Evolutionary conservation across 2,113 vertebrate species (phyloP).

Genomic region (Caloenas nicobarica): DNA sequence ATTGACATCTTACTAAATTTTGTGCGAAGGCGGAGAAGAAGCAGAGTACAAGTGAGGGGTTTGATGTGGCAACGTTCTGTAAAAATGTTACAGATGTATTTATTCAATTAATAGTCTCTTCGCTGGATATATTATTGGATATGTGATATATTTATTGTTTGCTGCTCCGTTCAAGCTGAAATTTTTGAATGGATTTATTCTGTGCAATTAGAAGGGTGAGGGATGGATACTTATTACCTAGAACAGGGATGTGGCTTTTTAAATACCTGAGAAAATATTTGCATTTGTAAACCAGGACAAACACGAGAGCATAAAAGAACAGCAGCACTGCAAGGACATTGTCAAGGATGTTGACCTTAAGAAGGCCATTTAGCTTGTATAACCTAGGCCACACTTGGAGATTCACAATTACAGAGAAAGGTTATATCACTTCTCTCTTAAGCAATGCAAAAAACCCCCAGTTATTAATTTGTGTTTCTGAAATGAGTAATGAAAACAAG

Average conservation of each 20-base stretch:
- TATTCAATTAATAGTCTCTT: not conserved
- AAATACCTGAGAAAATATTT: constrained; percentile 36
- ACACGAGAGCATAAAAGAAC: not conserved
- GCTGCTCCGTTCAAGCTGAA: not conserved
- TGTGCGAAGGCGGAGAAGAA: not conserved
- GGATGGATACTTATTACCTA: not conserved
- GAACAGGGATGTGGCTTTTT: not conserved
- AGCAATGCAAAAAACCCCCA: not conserved
- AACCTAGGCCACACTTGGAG: not conserved
- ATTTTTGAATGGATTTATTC: not conserved
- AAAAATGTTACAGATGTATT: not conserved
- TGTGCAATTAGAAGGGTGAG: not conserved
- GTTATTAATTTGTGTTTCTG: not conserved
- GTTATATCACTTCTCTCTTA: not conserved
- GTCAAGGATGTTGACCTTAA: not conserved
- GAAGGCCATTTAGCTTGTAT: not conserved
- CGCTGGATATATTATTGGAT: not conserved
- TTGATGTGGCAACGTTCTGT: not conserved
- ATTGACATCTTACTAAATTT: not conserved
- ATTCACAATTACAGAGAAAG: not conserved
- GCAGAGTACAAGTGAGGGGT: not conserved
- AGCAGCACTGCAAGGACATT: not conserved
- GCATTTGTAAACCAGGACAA: not conserved
- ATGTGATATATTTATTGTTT: not conserved
- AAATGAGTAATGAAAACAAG: not conserved